Evolutionary conservation across 2,888 invertebrate genomes (phyloP).

Genomic region (Zaprionus bogoriensis): DNA sequence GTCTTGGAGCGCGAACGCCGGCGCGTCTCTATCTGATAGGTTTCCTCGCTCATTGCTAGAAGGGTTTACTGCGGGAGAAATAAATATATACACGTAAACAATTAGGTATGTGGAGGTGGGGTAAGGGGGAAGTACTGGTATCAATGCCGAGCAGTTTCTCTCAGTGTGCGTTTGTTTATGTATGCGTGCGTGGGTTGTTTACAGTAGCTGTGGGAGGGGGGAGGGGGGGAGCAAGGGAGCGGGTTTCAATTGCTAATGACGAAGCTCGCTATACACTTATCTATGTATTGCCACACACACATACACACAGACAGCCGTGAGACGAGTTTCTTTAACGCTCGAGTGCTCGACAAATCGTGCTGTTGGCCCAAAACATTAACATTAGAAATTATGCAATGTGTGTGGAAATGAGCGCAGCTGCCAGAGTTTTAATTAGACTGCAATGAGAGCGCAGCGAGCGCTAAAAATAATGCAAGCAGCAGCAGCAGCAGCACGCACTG

Average conservation of each 20-base stretch:
- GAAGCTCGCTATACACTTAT: constrained; percentile 20
- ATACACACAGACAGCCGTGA: too few relatives aligned
- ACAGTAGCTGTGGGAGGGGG: constrained; percentile 34
- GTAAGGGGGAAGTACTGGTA: neutral
- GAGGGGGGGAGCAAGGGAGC: constrained; percentile 4
- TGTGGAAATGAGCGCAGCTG: constrained; percentile 68
- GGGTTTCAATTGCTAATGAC: constrained; percentile 36
- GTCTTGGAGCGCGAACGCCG: constrained; percentile 89
- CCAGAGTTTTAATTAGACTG: constrained; percentile 69
- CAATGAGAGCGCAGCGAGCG: constrained; percentile 50
- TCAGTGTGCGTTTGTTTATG: constrained; percentile 2
- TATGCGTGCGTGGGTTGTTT: constrained; percentile 62
- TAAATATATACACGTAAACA: constrained; percentile 19
- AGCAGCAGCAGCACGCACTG: constrained; percentile 26
- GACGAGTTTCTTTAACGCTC: constrained; percentile 46
- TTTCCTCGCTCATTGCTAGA: constrained; percentile 70
- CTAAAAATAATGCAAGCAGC: constrained; percentile 58
- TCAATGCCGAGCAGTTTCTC: neutral
- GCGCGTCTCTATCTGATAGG: constrained; percentile 84
- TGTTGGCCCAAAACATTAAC: constrained; percentile 28
- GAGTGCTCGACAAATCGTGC: constrained; percentile 43
- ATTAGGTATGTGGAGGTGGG: constrained; percentile 26
- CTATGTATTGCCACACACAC: neutral
- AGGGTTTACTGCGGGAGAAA: constrained; percentile 25
- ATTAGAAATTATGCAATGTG: constrained; percentile 66